Base-by-base conservation (phyloP, 2,113 vertebrate genomes). In the Epinephelus lanceolatus region DNA sequence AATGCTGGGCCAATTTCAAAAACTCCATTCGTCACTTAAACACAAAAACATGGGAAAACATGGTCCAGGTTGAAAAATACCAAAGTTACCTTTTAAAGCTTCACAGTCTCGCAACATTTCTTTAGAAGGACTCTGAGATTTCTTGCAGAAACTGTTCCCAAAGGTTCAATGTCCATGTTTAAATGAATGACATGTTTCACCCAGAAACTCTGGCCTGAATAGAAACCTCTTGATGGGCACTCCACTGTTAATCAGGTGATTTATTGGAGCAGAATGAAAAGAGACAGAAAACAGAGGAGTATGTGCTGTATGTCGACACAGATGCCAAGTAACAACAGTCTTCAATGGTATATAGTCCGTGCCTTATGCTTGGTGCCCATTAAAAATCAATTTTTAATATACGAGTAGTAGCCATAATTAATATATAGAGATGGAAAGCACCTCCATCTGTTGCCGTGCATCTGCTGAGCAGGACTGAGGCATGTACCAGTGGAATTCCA, bases 361-460 rank as follows among this genome's bases (percentile, higher is more conserved):
- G 42, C 53, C 68, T 76, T 75, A 73, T 76, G 72, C 80, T 12
- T 25, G 72, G 68, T 3, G n/a, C 40, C 76, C 65, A 72, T 78
- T 78, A 37, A 81, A 74, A 82, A 88, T 89, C 21, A 0, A 91
- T 82, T 72, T 88, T 86, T 88, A 78, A 86, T 56, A 78, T 27
- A 76, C 49, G 37, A 69, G 37, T 21, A 63, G 61, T 65, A 77
- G 57, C 80, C 66, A 90, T 92, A 80, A 91, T 86, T 87, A 90
- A 92, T 59, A 86, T 56, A 88, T 80, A 25, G 56, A 9, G 56
- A 62, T 3, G 21, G 56, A 78, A 70, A 86, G 82, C 67, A n/a
- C 27, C 13, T 63, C 69, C 83, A 83, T 91, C 77, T 85, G 83
- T 57, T 59, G 11, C 71, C 6, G 25, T 47, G 78, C 72, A 76